These are phyloP conservation scores for Dryococelus australis DNA, from an alignment of 2,888 invertebrate genomes.

Conservation along the genomic window DNA sequence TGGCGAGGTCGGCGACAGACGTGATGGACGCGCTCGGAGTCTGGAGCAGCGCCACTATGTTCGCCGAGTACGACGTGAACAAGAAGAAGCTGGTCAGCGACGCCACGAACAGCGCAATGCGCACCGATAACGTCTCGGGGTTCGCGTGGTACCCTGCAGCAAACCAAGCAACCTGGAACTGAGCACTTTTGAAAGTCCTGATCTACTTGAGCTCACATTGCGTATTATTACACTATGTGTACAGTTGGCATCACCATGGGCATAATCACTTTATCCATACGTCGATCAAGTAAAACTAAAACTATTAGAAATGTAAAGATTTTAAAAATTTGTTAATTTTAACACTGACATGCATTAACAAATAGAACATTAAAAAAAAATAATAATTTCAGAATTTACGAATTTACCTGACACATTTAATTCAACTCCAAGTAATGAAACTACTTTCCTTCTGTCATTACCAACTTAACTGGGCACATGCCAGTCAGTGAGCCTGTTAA, in stretches of 20 bases:
- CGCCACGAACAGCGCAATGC: constrained; percentile 69
- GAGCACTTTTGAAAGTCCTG: background rate
- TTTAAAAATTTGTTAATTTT: no score
- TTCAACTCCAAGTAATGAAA: no score
- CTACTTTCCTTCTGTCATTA: no score
- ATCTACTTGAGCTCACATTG: background rate
- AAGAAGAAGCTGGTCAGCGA: constrained; percentile 73
- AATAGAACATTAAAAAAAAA: no score
- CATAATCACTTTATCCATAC: no score
- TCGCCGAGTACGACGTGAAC: constrained; percentile 78
- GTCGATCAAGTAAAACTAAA: background rate
- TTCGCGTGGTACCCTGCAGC: constrained; percentile 60
- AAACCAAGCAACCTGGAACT: constrained; percentile 28
- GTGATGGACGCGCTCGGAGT: constrained; percentile 74
- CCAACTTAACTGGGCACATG: no score
- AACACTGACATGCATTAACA: no score
- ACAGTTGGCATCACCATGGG: background rate
- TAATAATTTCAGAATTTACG: no score
- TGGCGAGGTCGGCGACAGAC: constrained; percentile 68
- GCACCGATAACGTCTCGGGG: constrained; percentile 61
- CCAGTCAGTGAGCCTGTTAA: no score
- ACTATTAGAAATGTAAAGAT: background rate
- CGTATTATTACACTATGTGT: background rate
- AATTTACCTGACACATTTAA: no score
- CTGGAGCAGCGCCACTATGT: constrained; percentile 77